Conservation (phyloP, 2,797 vertebrate genomes). For the Lacerta viridis region DNA sequence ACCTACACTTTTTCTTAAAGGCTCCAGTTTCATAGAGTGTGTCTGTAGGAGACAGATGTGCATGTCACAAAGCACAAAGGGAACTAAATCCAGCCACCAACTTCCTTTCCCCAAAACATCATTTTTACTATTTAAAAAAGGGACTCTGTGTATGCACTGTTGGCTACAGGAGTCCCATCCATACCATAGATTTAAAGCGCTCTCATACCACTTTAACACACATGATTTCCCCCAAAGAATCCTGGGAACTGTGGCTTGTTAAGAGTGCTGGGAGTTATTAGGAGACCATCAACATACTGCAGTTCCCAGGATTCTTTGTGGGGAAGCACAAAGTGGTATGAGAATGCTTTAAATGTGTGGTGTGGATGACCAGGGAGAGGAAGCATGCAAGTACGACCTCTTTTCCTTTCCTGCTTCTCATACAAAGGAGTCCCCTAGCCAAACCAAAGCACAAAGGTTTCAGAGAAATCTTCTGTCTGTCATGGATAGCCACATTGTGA, state of each 20-base stretch:
- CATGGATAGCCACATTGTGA: background rate
- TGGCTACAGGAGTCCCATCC: background rate
- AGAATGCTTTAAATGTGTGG: too few relatives aligned
- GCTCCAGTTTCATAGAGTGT: background rate
- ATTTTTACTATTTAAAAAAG: background rate
- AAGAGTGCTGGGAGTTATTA: too few relatives aligned
- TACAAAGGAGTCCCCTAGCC: background rate
- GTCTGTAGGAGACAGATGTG: background rate
- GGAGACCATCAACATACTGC: too few relatives aligned
- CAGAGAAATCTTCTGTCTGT: background rate
- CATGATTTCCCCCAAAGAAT: too few relatives aligned
- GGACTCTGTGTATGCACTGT: background rate
- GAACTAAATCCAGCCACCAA: conserved; percentile 49
- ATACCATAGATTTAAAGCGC: too few relatives aligned
- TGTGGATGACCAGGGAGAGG: too few relatives aligned
- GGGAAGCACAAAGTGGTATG: too few relatives aligned
- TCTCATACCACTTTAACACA: too few relatives aligned
- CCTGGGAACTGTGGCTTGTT: too few relatives aligned
- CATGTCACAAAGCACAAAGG: background rate
- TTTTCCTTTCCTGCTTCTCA: background rate
- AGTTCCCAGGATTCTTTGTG: too few relatives aligned
- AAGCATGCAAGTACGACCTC: background rate
- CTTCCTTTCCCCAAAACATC: background rate
- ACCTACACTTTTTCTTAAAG: background rate
- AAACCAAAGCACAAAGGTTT: background rate